Base-by-base conservation (phyloP, 2,888 invertebrate species). In the Drosophila melanosoma region DNA sequence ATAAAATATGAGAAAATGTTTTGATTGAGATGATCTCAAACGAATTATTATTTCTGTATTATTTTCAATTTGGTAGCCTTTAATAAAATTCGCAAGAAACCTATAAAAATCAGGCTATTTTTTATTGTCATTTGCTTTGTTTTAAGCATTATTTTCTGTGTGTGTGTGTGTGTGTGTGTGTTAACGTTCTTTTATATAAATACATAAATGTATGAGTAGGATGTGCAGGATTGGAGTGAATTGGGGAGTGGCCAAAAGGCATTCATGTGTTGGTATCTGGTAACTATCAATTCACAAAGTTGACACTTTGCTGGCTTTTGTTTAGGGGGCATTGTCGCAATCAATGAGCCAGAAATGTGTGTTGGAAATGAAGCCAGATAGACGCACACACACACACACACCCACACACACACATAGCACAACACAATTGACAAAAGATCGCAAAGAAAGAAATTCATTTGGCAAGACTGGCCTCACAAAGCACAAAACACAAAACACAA, bases 311-410 rank as follows among this genome's bases (percentile, higher is more conserved):
- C 69, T 72, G 68, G 72, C 76, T 76, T 81, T 76, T 83, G 81
- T 76, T 83, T 74, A 73, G 57, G 59, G 59, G 61, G 29, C 63
- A 58, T 74, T 69, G 69, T 65, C 60, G 69, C 75, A 83, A 79
- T 76, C 85, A 83, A 83, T 83, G 83, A 82, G 69, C 76, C 85
- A 79, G 79, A 83, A 85, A 81, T 80, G 72, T 80, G 72, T 74
- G 58, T 63, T 29, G 29, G 66, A 72, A 62, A 62, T 35, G 40
- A 53, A 62, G 52, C 29, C 42, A 49, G 33, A 40, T 33, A 60
- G 23, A 53, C 42, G 40, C 33, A 42, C 57, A 57, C 57, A 58
- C 38, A 48, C 38, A 51, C 26, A 52, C 20, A 40, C n/a, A 53
- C 36, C 1, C 23, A 23, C 26, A 63, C 23, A 42, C 40, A 63